A percentile compares a stretch with the other conserved stretches of the same genome.
Evolutionary conservation across 1,140 invertebrate genomes (phyloP).

Genomic region (Coenobita brevimanus): DNA sequence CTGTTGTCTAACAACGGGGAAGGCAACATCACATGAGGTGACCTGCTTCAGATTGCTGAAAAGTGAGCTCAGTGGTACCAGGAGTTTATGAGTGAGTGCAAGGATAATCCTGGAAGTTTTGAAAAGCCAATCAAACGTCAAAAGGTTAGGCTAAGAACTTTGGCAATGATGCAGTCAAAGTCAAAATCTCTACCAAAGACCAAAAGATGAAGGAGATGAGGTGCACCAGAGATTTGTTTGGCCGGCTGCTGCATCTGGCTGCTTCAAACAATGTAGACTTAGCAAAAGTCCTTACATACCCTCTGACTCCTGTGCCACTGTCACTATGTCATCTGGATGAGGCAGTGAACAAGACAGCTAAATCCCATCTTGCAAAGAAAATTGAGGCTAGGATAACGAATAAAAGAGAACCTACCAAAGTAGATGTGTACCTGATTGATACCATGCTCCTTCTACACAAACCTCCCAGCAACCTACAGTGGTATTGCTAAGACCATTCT

Average conservation of each 20-base stretch:
- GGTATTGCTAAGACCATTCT: not conserved
- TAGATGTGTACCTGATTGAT: not conserved
- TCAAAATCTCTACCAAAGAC: too few species aligned
- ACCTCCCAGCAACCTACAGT: not conserved
- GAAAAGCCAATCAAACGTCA: conserved; percentile 13
- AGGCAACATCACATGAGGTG: too few species aligned
- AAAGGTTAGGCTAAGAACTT: not conserved
- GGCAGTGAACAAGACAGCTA: too few species aligned
- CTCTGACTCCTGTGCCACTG: conserved; percentile 16
- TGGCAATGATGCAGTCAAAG: too few species aligned
- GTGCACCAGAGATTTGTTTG: conserved; percentile 19
- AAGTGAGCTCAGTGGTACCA: conserved; percentile 3
- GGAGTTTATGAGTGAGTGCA: conserved; percentile 18
- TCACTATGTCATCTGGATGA: too few species aligned
- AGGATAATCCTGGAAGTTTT: not conserved
- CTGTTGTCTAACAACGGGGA: too few species aligned
- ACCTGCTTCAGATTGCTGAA: not conserved
- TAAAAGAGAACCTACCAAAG: conserved; percentile 8
- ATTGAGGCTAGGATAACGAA: not conserved
- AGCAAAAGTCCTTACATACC: too few species aligned
- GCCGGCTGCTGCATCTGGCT: too few species aligned
- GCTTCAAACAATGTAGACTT: too few species aligned
- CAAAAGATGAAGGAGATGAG: conserved; percentile 29
- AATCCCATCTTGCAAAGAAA: not conserved
- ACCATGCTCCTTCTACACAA: not conserved